Base-by-base conservation (phyloP, 2,888 invertebrate species). In the Pimpla rufipes region DNA sequence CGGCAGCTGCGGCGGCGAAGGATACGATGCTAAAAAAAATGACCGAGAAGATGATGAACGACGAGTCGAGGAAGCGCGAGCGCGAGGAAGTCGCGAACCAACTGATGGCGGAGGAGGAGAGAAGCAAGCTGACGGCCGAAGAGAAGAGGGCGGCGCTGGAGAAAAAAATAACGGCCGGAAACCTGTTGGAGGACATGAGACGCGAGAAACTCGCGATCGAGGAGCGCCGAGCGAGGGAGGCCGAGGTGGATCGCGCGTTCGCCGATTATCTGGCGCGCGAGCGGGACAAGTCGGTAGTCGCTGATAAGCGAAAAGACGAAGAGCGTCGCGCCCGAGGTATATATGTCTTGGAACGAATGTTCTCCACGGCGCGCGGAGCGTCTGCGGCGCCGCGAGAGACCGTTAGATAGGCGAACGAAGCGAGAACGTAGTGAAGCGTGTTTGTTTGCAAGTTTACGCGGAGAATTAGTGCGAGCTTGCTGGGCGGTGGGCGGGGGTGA, bases 191-290 rank as follows among this genome's bases (percentile, higher is more conserved):
- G 35, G 87, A 88, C 2, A 87, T 87, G 86, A 83, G 47, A 62
- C 84, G 81, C 10, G 68, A 83, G 11, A 86, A 57, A 10, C 75
- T 73, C 57, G 70, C 42, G 16, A 45, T 64, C 5, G 85, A 77
- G 13, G 87, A 88, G 47, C 85, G 45, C 11, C 88, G 84, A 74
- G 85, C 84, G 7, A 85, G 78, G 47, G 86, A 87, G 52, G 66
- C 75, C 4, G 87, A 84, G 42, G 81, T 74, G 45, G 90, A 90
- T 66, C 84, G 81, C 0, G 86, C 85, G 1, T 88, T 89, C 18
- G 70, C 81, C 1, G 85, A 79, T 74, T 78, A 89, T 57, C 76
- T 88, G 40, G 79, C 71, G 5, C 81, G 87, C 13, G 81, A 89
- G 76, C 68, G 70, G 7, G 80, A 68, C 47, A 83, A 78, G 40